Evolutionary conservation across 2,797 vertebrate genomes (phyloP).

Genomic region (Serranus cabrilla): DNA sequence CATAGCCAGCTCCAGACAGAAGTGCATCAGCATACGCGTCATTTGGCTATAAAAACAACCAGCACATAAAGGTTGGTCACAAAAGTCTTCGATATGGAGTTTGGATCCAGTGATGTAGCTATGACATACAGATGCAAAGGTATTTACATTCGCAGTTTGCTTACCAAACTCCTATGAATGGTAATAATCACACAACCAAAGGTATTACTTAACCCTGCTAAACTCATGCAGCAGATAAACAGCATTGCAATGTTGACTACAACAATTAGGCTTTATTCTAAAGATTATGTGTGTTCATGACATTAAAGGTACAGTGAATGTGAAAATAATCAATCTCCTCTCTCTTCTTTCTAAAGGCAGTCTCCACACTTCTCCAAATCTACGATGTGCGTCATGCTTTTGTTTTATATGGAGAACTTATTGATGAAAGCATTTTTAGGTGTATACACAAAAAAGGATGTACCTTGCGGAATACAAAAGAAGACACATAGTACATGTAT

Average conservation of each 20-base stretch:
- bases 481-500: slow-evolving; percentile 33
- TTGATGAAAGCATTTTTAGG: slow-evolving; percentile 15
- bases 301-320: slow-evolving; percentile 32
- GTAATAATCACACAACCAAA: slow-evolving; percentile 35
- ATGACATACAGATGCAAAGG: slow-evolving; percentile 50
- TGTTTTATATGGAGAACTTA: slow-evolving; percentile 6
- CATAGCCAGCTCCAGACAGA: slow-evolving; percentile 40
- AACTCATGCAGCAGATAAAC: slow-evolving; percentile 60
- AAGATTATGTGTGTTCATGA: slow-evolving; percentile 29
- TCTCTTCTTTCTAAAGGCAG: not conserved
- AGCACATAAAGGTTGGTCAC: slow-evolving; percentile 46
- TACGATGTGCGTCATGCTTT: slow-evolving; percentile 21
- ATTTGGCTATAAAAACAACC: slow-evolving; percentile 57
- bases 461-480: slow-evolving; percentile 42
- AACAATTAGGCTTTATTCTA: slow-evolving; percentile 24
- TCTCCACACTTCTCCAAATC: not conserved
- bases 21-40: slow-evolving; percentile 40
- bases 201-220: slow-evolving; percentile 27
- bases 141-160: slow-evolving; percentile 67
- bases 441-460: slow-evolving; percentile 10
- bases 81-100: slow-evolving; percentile 35
- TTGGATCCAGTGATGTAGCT: slow-evolving; percentile 70
- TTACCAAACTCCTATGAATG: slow-evolving; percentile 38
- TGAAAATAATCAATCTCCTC: slow-evolving; percentile 20
- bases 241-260: slow-evolving; percentile 36